A percentile compares a stretch with the other conserved stretches of the same genome.
These are phyloP conservation scores for Adelphocoris suturalis DNA, from an alignment of 2,888 invertebrate species.

Conservation along the genomic window DNA sequence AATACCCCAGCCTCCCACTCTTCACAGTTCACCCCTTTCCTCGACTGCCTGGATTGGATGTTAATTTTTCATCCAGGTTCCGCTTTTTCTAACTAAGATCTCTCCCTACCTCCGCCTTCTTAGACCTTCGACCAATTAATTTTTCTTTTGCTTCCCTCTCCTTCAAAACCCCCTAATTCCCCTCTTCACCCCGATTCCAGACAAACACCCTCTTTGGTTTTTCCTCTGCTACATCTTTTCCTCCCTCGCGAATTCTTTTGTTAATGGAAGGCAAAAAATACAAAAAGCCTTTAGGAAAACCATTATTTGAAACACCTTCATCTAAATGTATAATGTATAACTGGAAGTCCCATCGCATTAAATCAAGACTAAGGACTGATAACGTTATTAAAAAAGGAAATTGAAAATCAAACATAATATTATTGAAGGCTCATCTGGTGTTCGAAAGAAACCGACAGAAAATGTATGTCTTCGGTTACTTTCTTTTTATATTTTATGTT, in stretches of 20 bases:
- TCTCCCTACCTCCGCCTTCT: constrained; percentile 9
- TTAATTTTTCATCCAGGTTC: constrained; percentile 66
- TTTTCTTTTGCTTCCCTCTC: constrained; percentile 40
- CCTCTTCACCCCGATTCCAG: background rate
- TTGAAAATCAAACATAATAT: background rate
- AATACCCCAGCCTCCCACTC: background rate
- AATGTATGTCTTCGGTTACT: too few species aligned
- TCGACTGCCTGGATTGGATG: constrained; percentile 62
- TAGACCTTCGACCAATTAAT: constrained; percentile 58
- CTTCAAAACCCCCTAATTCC: background rate
- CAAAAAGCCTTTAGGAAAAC: background rate
- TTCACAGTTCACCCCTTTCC: background rate
- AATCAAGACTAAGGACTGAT: constrained; percentile 5
- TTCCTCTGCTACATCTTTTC: background rate
- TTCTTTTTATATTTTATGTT: too few species aligned
- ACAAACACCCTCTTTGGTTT: background rate
- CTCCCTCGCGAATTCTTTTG: background rate
- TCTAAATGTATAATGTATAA: constrained; percentile 66
- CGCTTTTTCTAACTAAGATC: constrained; percentile 4
- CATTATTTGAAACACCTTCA: constrained; percentile 51
- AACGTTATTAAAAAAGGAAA: background rate
- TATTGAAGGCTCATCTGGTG: too few species aligned
- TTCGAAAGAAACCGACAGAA: too few species aligned
- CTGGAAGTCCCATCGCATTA: background rate
- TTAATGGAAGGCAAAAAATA: constrained; percentile 52